Percentiles rank a stretch among this genome's conserved stretches.
These are phyloP conservation scores for Melipona bicolor DNA, from an alignment of 2,888 invertebrate species.

Conservation along the genomic window DNA sequence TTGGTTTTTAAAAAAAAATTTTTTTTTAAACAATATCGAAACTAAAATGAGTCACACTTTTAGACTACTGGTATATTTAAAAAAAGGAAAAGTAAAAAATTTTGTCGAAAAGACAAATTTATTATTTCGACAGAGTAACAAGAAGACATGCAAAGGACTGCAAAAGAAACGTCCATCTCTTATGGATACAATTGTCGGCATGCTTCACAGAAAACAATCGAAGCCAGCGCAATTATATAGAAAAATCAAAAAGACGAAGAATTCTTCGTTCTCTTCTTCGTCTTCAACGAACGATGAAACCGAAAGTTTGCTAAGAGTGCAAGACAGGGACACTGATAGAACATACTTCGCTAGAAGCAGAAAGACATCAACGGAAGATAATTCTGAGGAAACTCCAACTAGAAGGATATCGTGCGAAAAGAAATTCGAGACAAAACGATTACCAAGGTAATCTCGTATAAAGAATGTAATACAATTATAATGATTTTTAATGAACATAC, in stretches of 20 bases:
- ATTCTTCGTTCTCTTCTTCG: constrained; percentile 62
- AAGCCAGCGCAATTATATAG: constrained; percentile 46
- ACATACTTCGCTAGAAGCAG: neutral
- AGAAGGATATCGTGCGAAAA: constrained; percentile 49
- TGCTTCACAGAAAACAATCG: constrained; percentile 58
- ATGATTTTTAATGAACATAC: neutral
- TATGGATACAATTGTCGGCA: constrained; percentile 67
- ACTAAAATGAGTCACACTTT: too few relatives aligned
- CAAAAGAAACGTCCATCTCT: constrained; percentile 61
- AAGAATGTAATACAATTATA: neutral
- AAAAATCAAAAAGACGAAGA: constrained; percentile 31
- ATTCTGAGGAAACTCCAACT: constrained; percentile 47
- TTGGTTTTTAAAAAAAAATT: too few relatives aligned
- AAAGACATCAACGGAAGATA: neutral
- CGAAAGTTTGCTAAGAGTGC: constrained; percentile 29
- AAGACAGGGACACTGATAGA: neutral
- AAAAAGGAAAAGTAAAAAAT: neutral
- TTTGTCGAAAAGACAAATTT: neutral
- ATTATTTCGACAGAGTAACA: constrained; percentile 13
- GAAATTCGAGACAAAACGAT: constrained; percentile 55
- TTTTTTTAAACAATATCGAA: too few relatives aligned
- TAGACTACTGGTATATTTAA: too few relatives aligned
- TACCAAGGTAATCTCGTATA: constrained; percentile 60
- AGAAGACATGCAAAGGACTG: constrained; percentile 34
- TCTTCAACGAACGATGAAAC: constrained; percentile 47